Base-by-base conservation (phyloP, 2,888 invertebrate genomes). In the Dinocampus coccinellae region DNA sequence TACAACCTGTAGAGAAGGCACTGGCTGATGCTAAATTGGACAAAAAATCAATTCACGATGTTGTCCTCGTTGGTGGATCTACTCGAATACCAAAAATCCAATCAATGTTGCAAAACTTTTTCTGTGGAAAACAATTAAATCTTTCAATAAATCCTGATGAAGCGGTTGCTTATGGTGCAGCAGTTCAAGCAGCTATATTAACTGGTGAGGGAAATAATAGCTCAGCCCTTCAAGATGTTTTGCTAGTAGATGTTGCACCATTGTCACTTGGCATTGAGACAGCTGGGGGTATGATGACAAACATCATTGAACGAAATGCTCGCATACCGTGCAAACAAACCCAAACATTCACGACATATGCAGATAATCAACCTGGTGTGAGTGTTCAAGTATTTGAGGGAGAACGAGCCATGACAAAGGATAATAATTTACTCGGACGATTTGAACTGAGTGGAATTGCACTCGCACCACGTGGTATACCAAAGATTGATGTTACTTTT, bases 111-210 rank as follows among this genome's bases (percentile, higher is more conserved):
- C 91, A 93, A 85, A 92, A 92, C 85, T 94, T 92, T 89, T 95
- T 94, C 90, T 91, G 91, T 78, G 93, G 91, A 1, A 95, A 96
- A 88, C 91, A 94, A 73, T 88, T 97, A 42, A 97, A 97, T 88
- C 91, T 97, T 66, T 95, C 95, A 7, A 97, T 97, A 80, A 97
- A 97, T 87, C 97, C 96, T 0, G 96, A 96, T 82, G 96, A 96
- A 87, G 95, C 97, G 11, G 95, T 97, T 1, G 97, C 97, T 0
- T 97, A 97, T 83, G 97, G 97, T 7, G 97, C 97, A 6, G 97
- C 97, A 26, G 96, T 97, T 0, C 97, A 97, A 88, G 97, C 97
- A 1, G 97, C 97, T 58, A 97, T 97, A 77, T 89, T 98, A 26
- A 91, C 91, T 1, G 93, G 94, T 82, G 90, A 91, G 77, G 87